Percentiles rank a stretch among this genome's conserved stretches.
Evolutionary conservation across 2,113 vertebrate genomes (phyloP).

Genomic region (Pterophyllum scalare): DNA sequence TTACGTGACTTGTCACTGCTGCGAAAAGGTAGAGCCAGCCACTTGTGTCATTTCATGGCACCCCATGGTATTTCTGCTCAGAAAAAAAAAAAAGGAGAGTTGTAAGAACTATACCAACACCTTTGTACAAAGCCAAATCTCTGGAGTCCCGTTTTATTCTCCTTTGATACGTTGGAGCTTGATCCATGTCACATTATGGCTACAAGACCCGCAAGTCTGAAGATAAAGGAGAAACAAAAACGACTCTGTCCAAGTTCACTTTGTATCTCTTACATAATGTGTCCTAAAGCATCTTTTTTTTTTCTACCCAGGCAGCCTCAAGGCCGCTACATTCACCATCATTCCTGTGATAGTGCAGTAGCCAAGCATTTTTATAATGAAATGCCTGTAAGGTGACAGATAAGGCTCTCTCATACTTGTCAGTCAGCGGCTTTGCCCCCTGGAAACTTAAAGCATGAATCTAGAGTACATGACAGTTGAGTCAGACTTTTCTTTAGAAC

Average conservation of each 20-base stretch:
- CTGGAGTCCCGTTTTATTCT: conserved; percentile 18
- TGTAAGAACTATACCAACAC: conserved; percentile 5
- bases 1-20: conserved; percentile 50
- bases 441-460: conserved; percentile 52
- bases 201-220: conserved; percentile 18
- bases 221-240: conserved; percentile 48
- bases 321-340: conserved; percentile 40
- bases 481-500: conserved; percentile 52
- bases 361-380: conserved; percentile 60
- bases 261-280: conserved; percentile 47
- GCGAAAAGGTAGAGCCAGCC: conserved; percentile 26
- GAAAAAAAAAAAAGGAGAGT: conserved; percentile 12
- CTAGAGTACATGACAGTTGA: conserved; percentile 59
- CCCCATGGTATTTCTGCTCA: conserved; percentile 31
- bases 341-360: conserved; percentile 37
- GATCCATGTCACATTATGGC: conserved; percentile 39
- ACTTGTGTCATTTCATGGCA: conserved; percentile 36
- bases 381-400: conserved; percentile 69
- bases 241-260: conserved; percentile 38
- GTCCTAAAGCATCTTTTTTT: conserved; percentile 4
- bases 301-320: conserved; percentile 18
- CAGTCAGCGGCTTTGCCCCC: conserved; percentile 52
- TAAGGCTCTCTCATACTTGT: conserved; percentile 62
- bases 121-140: conserved; percentile 23
- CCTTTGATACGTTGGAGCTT: background rate